Evolutionary conservation across 2,888 invertebrate species (phyloP).

Genomic region (Panopea generosa): DNA sequence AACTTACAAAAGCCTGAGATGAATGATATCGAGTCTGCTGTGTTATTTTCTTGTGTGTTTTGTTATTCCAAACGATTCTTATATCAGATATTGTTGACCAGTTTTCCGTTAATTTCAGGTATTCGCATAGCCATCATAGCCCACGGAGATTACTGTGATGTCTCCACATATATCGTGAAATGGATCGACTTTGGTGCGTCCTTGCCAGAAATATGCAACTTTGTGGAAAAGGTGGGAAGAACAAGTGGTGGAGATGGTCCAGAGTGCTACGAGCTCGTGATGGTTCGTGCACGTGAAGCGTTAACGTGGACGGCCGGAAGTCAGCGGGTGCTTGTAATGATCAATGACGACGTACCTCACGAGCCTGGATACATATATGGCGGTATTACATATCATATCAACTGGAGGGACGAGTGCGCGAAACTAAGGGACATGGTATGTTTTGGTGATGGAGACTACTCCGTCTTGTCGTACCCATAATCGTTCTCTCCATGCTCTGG

Average conservation of each 20-base stretch:
- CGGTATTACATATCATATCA: slow-evolving; percentile 69
- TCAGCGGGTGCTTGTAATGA: slow-evolving; percentile 77
- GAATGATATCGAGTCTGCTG: too few species aligned
- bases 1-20: too few species aligned
- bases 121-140: slow-evolving; percentile 77
- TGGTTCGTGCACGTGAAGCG: slow-evolving; percentile 69
- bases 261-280: slow-evolving; percentile 81
- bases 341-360: slow-evolving; percentile 77
- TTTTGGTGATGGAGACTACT: too few species aligned
- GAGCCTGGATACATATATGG: slow-evolving; percentile 63
- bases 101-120: slow-evolving; percentile 56
- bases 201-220: slow-evolving; percentile 70
- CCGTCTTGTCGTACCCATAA: too few species aligned
- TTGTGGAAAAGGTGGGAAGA: slow-evolving; percentile 70
- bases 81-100: too few species aligned
- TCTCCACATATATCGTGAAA: slow-evolving; percentile 73
- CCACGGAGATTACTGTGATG: slow-evolving; percentile 81
- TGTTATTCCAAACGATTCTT: too few species aligned
- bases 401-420: slow-evolving; percentile 73
- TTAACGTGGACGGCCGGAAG: slow-evolving; percentile 78
- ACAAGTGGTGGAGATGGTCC: slow-evolving; percentile 78
- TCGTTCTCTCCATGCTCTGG: too few species aligned
- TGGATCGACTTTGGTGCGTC: slow-evolving; percentile 76
- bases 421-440: slow-evolving; percentile 65
- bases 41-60: too few species aligned